phyloP scores from a whole-genome alignment of 2,113 vertebrate genomes.

The Donacobius atricapilla region DNA sequence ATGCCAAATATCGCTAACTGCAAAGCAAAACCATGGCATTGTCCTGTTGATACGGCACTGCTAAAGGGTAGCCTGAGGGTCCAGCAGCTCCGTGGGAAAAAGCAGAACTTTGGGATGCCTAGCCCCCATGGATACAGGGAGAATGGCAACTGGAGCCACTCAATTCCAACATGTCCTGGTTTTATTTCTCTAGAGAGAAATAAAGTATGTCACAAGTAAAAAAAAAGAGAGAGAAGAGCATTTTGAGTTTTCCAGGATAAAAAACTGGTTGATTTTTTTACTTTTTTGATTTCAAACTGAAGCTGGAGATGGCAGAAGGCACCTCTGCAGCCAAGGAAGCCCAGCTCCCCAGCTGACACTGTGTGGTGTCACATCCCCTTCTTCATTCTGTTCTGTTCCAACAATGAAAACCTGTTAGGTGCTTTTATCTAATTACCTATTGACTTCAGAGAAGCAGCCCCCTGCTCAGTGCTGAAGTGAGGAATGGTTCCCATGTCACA shows the following conservation, averaged over 20 bases:
- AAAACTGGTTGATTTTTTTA: not conserved
- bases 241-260: not conserved
- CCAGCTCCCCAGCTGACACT: not conserved
- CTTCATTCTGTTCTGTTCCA: not conserved
- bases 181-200: not conserved
- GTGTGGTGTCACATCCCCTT: fast-evolving
- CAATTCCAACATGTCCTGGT: fast-evolving
- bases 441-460: not conserved
- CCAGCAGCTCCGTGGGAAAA: fast-evolving
- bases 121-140: fast-evolving
- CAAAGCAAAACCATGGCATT: fast-evolving
- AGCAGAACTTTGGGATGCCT: not conserved
- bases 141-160: not conserved
- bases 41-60: not conserved
- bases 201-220: not conserved
- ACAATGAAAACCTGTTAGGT: not conserved
- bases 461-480: not conserved
- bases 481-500: not conserved
- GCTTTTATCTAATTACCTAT: not conserved
- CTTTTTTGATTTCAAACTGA: not conserved
- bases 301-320: not conserved
- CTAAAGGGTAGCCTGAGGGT: not conserved
- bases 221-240: not conserved
- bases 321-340: not conserved
- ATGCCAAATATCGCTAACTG: not conserved